Base-by-base conservation (phyloP, 2,113 vertebrate species). In the Anarhynchus alexandrinus region DNA sequence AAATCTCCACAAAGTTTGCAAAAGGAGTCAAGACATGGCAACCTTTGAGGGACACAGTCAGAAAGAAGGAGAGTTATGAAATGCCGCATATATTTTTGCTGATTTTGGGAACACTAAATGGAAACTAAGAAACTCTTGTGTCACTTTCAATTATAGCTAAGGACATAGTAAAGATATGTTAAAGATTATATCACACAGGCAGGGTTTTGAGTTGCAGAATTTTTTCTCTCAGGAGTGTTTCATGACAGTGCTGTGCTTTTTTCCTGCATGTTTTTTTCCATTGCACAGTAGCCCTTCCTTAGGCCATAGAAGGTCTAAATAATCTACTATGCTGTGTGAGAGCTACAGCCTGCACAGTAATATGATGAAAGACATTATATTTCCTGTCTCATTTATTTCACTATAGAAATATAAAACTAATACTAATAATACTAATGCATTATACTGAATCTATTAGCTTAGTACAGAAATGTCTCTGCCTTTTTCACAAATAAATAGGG, bases 401-500 rank as follows among this genome's bases (percentile, higher is more conserved):
- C 34, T 59, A 12, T 64, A 71, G 23, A 74, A 40, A 40, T 34
- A 40, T 34, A 59, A 47, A 40, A 23, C 10, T 74, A 74, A 29
- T 49, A 19, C 9, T 94, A 65, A 30, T 69, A 51, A 34, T 65
- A 36, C 11, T 73, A 66, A 49, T 42, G 34, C 4, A 49, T 26
- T 76, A 2, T 51, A 57, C 17, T 29, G 6, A 94, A 70, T 3
- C 29, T 20, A 15, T 91, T 59, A 20, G 61, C 26, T 87, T 82
- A 54, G 27, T 87, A 45, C 4, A 61, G 65, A 92, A 93, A 82
- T 45, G 5, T 84, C 40, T 91, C 15, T 82, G 21, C 66, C 67
- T 89, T 86, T 15, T 84, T 83, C 67, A 89, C 74, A 89, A 94
- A 92, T 94, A 79, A 94, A 42, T 88, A 99, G 99, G 99, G 99